These are phyloP conservation scores for Creontiades dilutus DNA, from an alignment of 2,888 invertebrate genomes.

Conservation along the genomic window DNA sequence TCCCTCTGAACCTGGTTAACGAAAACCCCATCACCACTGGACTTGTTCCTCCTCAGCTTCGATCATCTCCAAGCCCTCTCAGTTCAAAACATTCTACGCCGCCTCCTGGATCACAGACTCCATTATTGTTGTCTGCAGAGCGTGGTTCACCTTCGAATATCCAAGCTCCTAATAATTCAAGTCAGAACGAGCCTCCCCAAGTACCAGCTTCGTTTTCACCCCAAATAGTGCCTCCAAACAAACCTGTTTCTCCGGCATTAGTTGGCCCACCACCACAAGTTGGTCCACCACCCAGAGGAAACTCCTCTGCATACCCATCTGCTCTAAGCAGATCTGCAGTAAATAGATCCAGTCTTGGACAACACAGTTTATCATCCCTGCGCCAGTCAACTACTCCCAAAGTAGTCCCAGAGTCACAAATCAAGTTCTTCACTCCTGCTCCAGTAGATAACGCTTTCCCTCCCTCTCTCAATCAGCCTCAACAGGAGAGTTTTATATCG, in stretches of 20 bases:
- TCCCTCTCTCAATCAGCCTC: conserved; percentile 34
- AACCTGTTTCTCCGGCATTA: conserved; percentile 43
- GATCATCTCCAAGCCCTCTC: conserved; percentile 61
- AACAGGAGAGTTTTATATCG: background rate
- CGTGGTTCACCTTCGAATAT: conserved; percentile 26
- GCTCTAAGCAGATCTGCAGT: conserved; percentile 40
- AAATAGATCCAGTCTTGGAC: conserved; percentile 30
- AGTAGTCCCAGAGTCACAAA: background rate
- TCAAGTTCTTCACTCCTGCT: conserved; percentile 53
- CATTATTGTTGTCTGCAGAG: conserved; percentile 43
- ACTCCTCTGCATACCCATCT: conserved; percentile 57
- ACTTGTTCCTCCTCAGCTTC: conserved; percentile 51
- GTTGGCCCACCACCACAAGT: conserved; percentile 60
- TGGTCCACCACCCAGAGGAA: conserved; percentile 58
- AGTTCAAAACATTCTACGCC: conserved; percentile 58
- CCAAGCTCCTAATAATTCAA: background rate
- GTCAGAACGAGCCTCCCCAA: background rate
- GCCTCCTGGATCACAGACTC: conserved; percentile 54
- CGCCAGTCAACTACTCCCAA: conserved; percentile 21
- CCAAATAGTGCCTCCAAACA: background rate
- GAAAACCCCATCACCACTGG: conserved; percentile 33
- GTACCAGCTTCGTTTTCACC: conserved; percentile 9
- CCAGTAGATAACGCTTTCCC: conserved; percentile 36
- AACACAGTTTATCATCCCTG: conserved; percentile 48
- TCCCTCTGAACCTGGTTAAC: conserved; percentile 44